Conservation (phyloP, 2,797 vertebrate species). For the Danio choprae region DNA sequence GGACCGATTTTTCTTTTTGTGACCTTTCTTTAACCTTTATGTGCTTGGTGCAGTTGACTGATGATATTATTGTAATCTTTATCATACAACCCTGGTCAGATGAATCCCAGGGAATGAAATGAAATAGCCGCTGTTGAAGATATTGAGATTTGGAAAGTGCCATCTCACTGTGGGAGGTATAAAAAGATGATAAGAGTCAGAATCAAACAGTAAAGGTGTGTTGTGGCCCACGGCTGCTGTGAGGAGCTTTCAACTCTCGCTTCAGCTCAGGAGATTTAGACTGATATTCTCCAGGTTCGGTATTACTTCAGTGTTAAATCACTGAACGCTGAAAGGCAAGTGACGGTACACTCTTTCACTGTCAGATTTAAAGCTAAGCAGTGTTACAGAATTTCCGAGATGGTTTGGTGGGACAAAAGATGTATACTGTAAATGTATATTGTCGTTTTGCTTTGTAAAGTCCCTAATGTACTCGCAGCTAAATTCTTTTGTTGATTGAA, state of each 20-base stretch:
- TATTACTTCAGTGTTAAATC: constrained; percentile 4
- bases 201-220: constrained; percentile 8
- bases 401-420: background rate
- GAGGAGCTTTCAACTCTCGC: background rate
- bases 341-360: constrained; percentile 3
- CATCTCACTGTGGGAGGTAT: background rate
- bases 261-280: constrained; percentile 11
- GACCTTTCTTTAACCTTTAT: constrained; percentile 27
- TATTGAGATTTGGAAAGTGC: constrained; percentile 31
- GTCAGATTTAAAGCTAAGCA: constrained; percentile 14
- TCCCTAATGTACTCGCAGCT: too few species aligned
- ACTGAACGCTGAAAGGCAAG: constrained; percentile 11
- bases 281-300: constrained; percentile 18
- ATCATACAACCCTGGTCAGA: background rate
- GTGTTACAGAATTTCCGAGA: background rate
- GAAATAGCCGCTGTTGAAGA: constrained; percentile 27
- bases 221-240: background rate
- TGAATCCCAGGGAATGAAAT: constrained; percentile 15
- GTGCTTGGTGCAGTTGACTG: constrained; percentile 5
- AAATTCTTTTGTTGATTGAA: too few species aligned
- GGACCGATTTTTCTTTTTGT: constrained; percentile 12
- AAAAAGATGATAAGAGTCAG: constrained; percentile 12
- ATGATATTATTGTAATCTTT: constrained; percentile 50
- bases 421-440: background rate
- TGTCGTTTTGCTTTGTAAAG: background rate